phyloP scores from a whole-genome alignment of 2,797 vertebrate genomes.

The Echeneis naucrates region DNA sequence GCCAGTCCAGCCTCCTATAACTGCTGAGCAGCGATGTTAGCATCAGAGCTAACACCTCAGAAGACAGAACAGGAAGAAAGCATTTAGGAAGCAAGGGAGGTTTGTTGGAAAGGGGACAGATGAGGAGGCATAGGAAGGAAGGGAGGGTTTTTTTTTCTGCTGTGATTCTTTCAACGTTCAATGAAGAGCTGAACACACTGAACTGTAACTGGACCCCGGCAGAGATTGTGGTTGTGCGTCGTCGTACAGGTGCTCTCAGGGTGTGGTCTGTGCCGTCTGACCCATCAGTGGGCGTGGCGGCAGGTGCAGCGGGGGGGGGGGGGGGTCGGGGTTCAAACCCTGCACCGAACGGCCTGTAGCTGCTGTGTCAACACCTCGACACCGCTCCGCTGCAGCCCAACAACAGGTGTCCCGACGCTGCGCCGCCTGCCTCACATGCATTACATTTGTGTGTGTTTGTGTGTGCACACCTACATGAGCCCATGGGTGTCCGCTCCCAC shows the following conservation, averaged over 20 bases:
- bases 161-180: too few species aligned
- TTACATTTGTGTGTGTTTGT: conserved; percentile 24
- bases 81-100: too few species aligned
- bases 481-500: not conserved
- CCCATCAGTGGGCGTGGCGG: conserved; percentile 4
- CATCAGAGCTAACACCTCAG: too few species aligned
- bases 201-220: not conserved
- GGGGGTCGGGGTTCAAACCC: not conserved
- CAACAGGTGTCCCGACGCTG: conserved; percentile 58
- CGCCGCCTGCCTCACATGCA: conserved; percentile 43
- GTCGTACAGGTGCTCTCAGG: not conserved
- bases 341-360: conserved; percentile 10
- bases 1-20: too few species aligned
- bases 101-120: too few species aligned
- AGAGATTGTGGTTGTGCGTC: not conserved
- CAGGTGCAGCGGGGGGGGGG: not conserved
- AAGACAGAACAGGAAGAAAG: too few species aligned
- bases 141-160: too few species aligned
- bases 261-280: not conserved
- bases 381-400: not conserved
- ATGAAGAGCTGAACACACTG: too few species aligned
- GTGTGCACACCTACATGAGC: not conserved
- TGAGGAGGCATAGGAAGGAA: too few species aligned
- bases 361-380: conserved; percentile 37
- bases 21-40: too few species aligned